These are phyloP conservation scores for Mobula hypostoma DNA, from an alignment of 2,113 vertebrate genomes.

Conservation along the genomic window DNA sequence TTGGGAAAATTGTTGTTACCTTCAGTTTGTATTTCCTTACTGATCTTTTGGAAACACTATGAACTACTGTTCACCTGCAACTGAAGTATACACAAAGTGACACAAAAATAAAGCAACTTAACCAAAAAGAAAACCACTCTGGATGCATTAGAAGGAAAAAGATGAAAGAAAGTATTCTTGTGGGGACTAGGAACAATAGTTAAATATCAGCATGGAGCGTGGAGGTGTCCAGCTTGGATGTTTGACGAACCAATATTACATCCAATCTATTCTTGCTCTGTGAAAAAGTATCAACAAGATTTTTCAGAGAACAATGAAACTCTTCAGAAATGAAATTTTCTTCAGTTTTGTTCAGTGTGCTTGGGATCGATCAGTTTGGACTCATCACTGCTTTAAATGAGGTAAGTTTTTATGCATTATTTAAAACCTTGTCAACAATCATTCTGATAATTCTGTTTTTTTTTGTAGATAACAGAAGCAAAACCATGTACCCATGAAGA, in stretches of 20 bases:
- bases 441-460: background rate
- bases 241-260: background rate
- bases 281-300: background rate
- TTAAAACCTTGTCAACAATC: background rate
- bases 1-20: background rate
- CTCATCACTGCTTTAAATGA: background rate
- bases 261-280: background rate
- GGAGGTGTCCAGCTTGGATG: background rate
- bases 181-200: background rate
- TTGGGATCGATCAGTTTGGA: background rate
- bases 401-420: background rate
- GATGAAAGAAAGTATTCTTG: background rate
- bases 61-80: background rate
- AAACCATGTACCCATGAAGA: slow-evolving; percentile 10
- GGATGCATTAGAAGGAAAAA: background rate
- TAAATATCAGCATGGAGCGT: background rate
- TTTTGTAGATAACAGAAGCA: slow-evolving; percentile 29
- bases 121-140: background rate
- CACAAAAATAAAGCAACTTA: background rate
- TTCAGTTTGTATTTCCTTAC: background rate
- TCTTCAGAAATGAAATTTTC: background rate
- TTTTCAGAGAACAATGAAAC: background rate
- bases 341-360: background rate
- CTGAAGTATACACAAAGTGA: background rate
- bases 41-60: background rate